Percentiles rank a stretch among this genome's conserved stretches.
Evolutionary conservation across 1,140 invertebrate species (phyloP).

Genomic region (Bombus impatiens): DNA sequence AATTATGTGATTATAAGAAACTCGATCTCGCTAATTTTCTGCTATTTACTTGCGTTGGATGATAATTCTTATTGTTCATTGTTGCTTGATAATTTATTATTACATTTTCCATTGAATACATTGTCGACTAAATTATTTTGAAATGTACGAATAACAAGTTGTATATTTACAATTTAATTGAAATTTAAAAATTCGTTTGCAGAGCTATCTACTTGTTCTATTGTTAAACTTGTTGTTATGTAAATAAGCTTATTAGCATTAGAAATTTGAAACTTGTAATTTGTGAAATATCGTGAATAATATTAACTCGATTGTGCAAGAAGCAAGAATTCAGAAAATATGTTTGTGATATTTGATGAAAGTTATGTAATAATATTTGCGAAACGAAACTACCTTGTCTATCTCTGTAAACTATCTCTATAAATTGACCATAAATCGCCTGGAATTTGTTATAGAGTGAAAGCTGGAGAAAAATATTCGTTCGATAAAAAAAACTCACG

Average conservation of each 20-base stretch:
- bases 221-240: too few species aligned
- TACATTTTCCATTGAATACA: too few species aligned
- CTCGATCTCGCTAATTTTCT: neutral
- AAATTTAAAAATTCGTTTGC: too few species aligned
- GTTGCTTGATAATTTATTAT: too few species aligned
- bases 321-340: neutral
- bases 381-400: neutral
- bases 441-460: neutral
- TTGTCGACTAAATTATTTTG: too few species aligned
- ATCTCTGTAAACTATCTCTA: neutral
- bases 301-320: neutral
- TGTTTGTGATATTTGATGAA: neutral
- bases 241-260: too few species aligned
- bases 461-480: neutral
- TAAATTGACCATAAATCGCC: neutral
- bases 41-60: neutral
- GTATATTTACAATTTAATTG: too few species aligned
- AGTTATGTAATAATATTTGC: neutral
- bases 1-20: neutral
- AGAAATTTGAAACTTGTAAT: neutral
- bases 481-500: neutral
- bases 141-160: too few species aligned
- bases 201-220: too few species aligned
- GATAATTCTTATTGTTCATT: neutral
- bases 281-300: neutral